A percentile compares a stretch with the other conserved stretches of the same genome.
phyloP scores from a whole-genome alignment of 1,140 invertebrate genomes.

The Neodiprion pinetum region DNA sequence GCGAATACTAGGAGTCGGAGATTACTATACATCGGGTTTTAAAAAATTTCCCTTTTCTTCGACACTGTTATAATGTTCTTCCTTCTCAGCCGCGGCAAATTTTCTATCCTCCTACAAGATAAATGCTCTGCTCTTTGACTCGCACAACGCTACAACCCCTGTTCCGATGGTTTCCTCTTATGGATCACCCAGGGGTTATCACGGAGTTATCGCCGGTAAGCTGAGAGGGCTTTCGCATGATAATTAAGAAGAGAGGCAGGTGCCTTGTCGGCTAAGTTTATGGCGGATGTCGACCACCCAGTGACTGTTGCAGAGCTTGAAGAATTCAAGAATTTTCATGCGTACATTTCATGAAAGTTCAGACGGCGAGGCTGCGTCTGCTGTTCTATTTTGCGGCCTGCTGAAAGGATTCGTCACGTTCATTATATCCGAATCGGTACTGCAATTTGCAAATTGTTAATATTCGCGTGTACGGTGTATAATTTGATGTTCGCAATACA shows the following conservation, averaged over 20 bases:
- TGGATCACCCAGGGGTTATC: background rate
- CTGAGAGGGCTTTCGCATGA: background rate
- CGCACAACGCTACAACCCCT: background rate
- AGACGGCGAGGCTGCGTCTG: too few species aligned
- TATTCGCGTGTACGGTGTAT: background rate
- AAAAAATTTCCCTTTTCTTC: too few species aligned
- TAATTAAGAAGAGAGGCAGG: background rate
- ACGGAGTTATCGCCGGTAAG: background rate
- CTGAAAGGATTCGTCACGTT: background rate
- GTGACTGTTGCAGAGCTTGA: background rate
- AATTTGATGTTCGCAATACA: background rate
- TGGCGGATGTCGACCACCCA: background rate
- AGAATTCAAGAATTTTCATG: background rate
- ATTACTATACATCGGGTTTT: too few species aligned
- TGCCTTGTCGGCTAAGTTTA: background rate
- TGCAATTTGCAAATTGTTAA: background rate
- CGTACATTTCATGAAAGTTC: too few species aligned
- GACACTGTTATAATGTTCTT: too few species aligned
- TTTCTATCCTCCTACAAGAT: background rate
- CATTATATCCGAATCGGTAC: background rate
- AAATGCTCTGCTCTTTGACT: background rate
- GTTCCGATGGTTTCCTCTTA: background rate
- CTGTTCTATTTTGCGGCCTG: background rate
- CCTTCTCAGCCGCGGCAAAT: background rate
- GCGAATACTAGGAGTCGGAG: too few species aligned